phyloP scores from a whole-genome alignment of 2,797 vertebrate genomes.

The Melanotaenia parkinsoni region DNA sequence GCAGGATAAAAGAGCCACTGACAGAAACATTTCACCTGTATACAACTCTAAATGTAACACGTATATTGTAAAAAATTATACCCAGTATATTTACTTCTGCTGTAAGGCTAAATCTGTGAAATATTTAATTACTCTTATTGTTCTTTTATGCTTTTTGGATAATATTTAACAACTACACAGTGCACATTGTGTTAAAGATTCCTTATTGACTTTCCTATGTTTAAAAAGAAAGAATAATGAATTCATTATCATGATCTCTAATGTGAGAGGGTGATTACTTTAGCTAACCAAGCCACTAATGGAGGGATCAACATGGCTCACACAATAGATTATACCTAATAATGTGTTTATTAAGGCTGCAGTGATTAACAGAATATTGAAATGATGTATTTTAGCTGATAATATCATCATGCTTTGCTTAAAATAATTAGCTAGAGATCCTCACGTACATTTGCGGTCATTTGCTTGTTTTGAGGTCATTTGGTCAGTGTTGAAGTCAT shows the following conservation, averaged over 20 bases:
- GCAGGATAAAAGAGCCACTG: conserved; percentile 24
- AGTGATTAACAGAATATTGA: neutral
- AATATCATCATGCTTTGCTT: neutral
- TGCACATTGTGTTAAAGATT: conserved; percentile 20
- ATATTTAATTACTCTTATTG: neutral
- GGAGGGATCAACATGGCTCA: conserved; percentile 10
- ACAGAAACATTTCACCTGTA: conserved; percentile 39
- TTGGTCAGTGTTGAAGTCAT: conserved; percentile 52
- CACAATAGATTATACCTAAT: neutral
- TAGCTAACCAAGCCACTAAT: conserved; percentile 15
- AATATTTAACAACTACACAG: neutral
- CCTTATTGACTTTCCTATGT: conserved; percentile 24
- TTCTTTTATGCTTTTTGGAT: neutral
- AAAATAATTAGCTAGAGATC: neutral
- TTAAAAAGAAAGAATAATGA: conserved; percentile 28
- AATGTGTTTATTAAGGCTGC: conserved; percentile 3
- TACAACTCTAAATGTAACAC: conserved; percentile 19
- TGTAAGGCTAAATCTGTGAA: neutral
- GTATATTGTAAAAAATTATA: neutral
- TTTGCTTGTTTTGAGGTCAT: conserved; percentile 50
- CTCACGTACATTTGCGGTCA: conserved; percentile 22
- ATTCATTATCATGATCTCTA: conserved; percentile 51
- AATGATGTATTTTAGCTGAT: conserved; percentile 1
- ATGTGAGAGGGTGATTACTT: conserved; percentile 41
- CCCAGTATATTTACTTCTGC: neutral